Evolutionary conservation across 92 coral and sea anemone species (phyloP), one percentile per base, ranked within the genome.

Genomic region (Plumapathes pennacea): DNA sequence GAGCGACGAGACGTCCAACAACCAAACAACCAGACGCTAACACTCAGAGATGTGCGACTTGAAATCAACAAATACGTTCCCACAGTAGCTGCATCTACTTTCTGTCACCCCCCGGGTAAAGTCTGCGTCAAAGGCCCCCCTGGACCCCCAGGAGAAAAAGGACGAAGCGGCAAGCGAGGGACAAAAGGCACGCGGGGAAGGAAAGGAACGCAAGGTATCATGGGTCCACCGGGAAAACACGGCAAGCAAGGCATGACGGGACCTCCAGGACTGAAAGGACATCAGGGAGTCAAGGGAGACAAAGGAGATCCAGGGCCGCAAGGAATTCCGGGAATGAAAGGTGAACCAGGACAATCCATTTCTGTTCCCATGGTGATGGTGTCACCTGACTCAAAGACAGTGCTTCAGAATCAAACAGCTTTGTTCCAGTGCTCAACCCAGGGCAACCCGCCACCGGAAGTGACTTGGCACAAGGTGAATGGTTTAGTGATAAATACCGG

Each of bases 201-300:
- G 17, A 52, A 52, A 30, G 59, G 59, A 12, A 40, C 29, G 5
- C 29, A 13, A 30, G 59, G 59, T 0, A 23, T 52, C 5, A 52
- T 26, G 59, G 59, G 59, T 15, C 13, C 28, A 4, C 59, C 59
- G 0, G 59, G 59, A 13, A 29, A 10, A 19, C 29, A 25, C 24
- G 59, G 59, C 22, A 52, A 52, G 38, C 59, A 52, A 30, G 59
- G 59, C 24, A 30, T 52, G 17, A 52, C 32, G 39, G 59, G 59
- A n/a, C 41, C 59, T 52, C n/a, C 12, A 3, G 59, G 59, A 10
- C 10, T 0, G 12, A 52, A 25, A 27, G 59, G 59, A 52, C 31
- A 30, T n/a, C 0, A 12, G n/a, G 59, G 59, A 52, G 10, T 14
- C 7, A 52, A 52, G 20, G 59, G 59, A 30, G 22, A 29, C 2